These are phyloP conservation scores for Astyanax mexicanus DNA, from an alignment of 2,797 vertebrate genomes.

Conservation along the genomic window DNA sequence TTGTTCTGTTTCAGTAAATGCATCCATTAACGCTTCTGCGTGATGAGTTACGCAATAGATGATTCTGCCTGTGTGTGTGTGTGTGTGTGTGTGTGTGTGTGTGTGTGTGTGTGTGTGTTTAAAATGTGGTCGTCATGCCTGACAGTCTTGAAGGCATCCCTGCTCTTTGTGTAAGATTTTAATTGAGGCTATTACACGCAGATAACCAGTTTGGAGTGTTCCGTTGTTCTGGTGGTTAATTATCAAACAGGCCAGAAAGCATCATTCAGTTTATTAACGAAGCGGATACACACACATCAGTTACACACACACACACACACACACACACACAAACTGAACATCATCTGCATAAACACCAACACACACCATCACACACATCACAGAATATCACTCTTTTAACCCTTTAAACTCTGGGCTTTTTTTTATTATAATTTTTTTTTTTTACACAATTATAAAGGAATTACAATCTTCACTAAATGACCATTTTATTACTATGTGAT, in stretches of 20 bases:
- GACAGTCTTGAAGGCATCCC: conserved; percentile 65
- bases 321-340: conserved; percentile 36
- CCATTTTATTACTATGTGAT: too few species aligned
- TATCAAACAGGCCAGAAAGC: conserved; percentile 75
- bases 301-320: conserved; percentile 22
- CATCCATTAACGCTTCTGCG: neutral
- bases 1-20: conserved; percentile 10
- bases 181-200: conserved; percentile 80
- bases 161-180: conserved; percentile 75
- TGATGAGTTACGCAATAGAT: conserved; percentile 1
- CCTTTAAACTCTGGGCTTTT: too few species aligned
- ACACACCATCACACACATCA: too few species aligned
- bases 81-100: conserved; percentile 45
- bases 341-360: neutral
- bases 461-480: too few species aligned
- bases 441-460: too few species aligned
- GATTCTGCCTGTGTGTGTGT: neutral
- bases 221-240: conserved; percentile 79
- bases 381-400: too few species aligned
- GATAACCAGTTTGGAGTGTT: conserved; percentile 74
- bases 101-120: conserved; percentile 59
- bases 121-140: conserved; percentile 73
- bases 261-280: conserved; percentile 80
- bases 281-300: conserved; percentile 64
- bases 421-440: too few species aligned